Evolutionary conservation across 2,888 invertebrate species (phyloP).

Genomic region (Serripes groenlandicus): DNA sequence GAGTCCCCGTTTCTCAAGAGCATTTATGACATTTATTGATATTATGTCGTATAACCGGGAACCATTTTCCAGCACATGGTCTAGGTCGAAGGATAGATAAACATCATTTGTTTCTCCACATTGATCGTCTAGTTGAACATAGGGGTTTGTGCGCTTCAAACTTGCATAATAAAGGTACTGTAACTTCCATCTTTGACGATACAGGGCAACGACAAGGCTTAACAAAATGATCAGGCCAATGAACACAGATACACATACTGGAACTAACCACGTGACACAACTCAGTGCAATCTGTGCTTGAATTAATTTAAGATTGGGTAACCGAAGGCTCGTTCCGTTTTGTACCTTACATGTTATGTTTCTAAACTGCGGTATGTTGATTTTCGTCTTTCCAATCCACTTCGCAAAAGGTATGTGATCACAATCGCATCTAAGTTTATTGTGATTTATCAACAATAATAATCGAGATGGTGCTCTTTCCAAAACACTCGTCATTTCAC

Average conservation of each 20-base stretch:
- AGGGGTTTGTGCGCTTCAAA: conserved; percentile 35
- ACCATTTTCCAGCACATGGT: conserved; percentile 1
- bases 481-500: conserved; percentile 6
- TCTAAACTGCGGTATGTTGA: conserved; percentile 2
- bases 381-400: conserved; percentile 32
- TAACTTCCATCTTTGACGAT: conserved; percentile 48
- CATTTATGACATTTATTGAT: conserved; percentile 8
- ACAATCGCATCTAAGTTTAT: conserved; percentile 34
- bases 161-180: conserved; percentile 44
- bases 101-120: conserved; percentile 9
- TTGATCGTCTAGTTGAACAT: conserved; percentile 11
- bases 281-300: conserved; percentile 14
- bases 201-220: conserved; percentile 21
- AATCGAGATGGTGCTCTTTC: conserved; percentile 14
- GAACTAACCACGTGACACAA: conserved; percentile 36
- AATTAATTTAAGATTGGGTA: conserved; percentile 7
- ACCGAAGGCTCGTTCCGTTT: conserved; percentile 1
- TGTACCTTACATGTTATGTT: conserved; percentile 6
- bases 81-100: conserved; percentile 45
- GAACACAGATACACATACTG: conserved; percentile 25
- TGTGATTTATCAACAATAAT: conserved; percentile 7
- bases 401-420: conserved; percentile 12
- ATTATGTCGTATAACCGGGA: conserved; percentile 14
- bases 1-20: conserved; percentile 10
- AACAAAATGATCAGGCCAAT: conserved; percentile 18